Conservation (phyloP, 53 echinoderm and acorn worm genomes). For the Mesocentrotus franciscanus region DNA sequence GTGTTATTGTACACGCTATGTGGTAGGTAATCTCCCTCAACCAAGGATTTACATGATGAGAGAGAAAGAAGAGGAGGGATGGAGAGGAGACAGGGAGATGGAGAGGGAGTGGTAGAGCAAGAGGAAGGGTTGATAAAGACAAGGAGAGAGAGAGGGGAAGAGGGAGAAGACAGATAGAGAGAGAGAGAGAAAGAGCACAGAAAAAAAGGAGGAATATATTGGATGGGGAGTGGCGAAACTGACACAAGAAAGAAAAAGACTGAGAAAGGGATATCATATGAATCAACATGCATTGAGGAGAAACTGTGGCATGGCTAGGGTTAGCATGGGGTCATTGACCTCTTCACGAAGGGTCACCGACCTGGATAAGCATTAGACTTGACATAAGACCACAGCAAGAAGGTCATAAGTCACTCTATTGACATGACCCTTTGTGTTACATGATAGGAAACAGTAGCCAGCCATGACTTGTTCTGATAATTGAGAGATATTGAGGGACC, state of each 20-base stretch:
- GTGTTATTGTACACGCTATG: constrained; percentile 55
- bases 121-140: too few relatives aligned
- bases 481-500: not conserved
- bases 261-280: not conserved
- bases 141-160: not conserved
- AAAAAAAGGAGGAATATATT: not conserved
- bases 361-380: constrained; percentile 22
- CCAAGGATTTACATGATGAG: constrained; percentile 31
- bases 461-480: constrained; percentile 23
- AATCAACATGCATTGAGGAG: not conserved
- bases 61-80: not conserved
- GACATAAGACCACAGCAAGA: constrained; percentile 38
- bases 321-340: constrained; percentile 1
- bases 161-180: not conserved
- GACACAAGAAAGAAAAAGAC: not conserved
- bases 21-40: constrained; percentile 28
- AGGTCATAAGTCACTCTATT: constrained; percentile 34
- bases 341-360: not conserved
- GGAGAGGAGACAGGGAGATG: not conserved
- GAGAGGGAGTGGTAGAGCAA: not conserved
- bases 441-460: constrained; percentile 15
- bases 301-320: not conserved
- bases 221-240: not conserved
- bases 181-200: not conserved
- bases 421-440: constrained; percentile 8